These are phyloP conservation scores for Sitobion miscanthi DNA, from an alignment of 1,140 invertebrate species.

Conservation along the genomic window DNA sequence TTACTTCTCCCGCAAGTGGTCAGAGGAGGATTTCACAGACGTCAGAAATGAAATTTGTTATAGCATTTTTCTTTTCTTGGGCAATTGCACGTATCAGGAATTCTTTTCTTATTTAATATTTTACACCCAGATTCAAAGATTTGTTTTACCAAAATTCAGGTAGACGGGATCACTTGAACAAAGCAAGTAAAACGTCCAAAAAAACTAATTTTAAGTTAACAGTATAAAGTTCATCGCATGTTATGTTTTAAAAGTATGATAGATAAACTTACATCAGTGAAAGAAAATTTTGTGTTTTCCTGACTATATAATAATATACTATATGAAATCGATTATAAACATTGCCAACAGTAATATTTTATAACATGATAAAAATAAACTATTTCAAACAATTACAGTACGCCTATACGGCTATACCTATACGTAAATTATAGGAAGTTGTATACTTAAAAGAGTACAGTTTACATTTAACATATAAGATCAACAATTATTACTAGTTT, in stretches of 20 bases:
- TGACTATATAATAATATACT: not conserved
- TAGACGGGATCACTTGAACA: not conserved
- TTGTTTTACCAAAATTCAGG: not conserved
- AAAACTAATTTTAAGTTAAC: not conserved
- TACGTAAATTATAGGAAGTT: too few relatives aligned
- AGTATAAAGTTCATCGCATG: not conserved
- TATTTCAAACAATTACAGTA: too few relatives aligned
- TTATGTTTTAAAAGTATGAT: not conserved
- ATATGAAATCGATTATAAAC: not conserved
- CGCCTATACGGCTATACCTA: too few relatives aligned
- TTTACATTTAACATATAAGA: too few relatives aligned
- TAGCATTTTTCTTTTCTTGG: conserved; percentile 1
- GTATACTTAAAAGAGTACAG: too few relatives aligned
- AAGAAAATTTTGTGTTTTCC: not conserved
- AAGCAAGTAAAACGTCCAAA: not conserved
- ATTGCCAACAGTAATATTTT: too few relatives aligned
- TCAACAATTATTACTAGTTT: not conserved
- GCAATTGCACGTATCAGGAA: not conserved
- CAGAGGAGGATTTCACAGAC: conserved; percentile 29
- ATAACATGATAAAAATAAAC: too few relatives aligned
- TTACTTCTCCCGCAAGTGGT: not conserved
- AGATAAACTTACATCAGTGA: not conserved
- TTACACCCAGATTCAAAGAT: not conserved
- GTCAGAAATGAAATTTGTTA: conserved; percentile 55
- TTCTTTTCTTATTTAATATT: conserved; percentile 24